phyloP scores from a whole-genome alignment of 2,888 invertebrate genomes.

The Caenorhabditis plicata region DNA sequence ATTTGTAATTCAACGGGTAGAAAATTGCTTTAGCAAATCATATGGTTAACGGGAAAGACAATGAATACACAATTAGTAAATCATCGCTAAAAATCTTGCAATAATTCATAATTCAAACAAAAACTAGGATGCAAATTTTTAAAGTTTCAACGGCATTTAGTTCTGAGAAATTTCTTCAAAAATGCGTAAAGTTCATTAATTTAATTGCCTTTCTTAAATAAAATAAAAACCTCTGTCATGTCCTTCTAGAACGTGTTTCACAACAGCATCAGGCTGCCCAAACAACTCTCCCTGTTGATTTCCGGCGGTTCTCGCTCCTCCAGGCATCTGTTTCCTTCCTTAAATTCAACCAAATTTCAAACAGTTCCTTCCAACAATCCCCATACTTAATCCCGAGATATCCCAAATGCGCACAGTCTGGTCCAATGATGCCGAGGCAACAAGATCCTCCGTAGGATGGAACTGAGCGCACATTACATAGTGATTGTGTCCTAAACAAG shows the following conservation, averaged over 20 bases:
- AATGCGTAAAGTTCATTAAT: too few relatives aligned
- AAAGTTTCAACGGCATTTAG: too few relatives aligned
- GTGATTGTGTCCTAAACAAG: conserved; percentile 89
- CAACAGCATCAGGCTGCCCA: conserved; percentile 72
- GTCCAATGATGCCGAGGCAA: conserved; percentile 95
- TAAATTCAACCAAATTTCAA: not conserved
- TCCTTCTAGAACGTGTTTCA: conserved; percentile 70
- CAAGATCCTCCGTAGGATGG: conserved; percentile 91
- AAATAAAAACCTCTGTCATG: conserved; percentile 82
- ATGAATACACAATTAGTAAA: too few relatives aligned
- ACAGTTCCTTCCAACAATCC: too few relatives aligned
- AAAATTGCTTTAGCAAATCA: too few relatives aligned
- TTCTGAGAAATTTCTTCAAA: too few relatives aligned
- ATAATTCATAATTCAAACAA: too few relatives aligned
- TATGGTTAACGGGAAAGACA: too few relatives aligned
- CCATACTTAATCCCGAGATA: conserved; percentile 73
- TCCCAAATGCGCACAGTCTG: conserved; percentile 99
- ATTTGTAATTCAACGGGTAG: too few relatives aligned
- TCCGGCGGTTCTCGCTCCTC: conserved; percentile 70
- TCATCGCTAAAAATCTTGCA: too few relatives aligned
- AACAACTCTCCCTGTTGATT: conserved; percentile 82
- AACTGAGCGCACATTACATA: conserved; percentile 99
- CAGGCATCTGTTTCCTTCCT: conserved; percentile 89
- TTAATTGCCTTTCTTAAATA: too few relatives aligned
- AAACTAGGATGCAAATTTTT: too few relatives aligned